Percentiles rank a stretch among this genome's conserved stretches.
Evolutionary conservation across 2,888 invertebrate species (phyloP).

Genomic region (Stenchaetothrips biformis): DNA sequence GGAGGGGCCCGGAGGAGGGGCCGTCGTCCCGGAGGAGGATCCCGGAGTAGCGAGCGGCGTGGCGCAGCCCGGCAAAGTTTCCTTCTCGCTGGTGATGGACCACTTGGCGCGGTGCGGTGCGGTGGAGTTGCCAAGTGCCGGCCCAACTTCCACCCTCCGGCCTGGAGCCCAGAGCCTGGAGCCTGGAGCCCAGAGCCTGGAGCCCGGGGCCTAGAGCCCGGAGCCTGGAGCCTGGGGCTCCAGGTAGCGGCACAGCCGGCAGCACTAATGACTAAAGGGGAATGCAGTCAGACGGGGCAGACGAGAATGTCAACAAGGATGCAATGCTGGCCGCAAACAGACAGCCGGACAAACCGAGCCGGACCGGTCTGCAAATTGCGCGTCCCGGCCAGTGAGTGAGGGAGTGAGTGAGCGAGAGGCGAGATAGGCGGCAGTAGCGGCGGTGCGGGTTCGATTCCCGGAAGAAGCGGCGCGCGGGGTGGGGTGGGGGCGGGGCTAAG

Average conservation of each 20-base stretch:
- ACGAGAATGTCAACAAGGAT: neutral
- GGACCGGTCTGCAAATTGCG: no score
- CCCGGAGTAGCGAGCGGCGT: neutral
- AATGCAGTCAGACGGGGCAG: neutral
- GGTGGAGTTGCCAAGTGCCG: neutral
- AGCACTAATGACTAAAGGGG: neutral
- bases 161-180: neutral
- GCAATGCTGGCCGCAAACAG: neutral
- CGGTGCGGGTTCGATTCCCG: no score
- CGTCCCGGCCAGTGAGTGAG: no score
- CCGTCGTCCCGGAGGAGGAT: neutral
- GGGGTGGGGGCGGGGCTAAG: neutral
- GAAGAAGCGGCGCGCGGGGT: neutral
- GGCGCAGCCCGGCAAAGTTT: neutral
- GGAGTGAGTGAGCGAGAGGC: no score
- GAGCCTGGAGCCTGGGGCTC: neutral
- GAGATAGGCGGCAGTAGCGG: no score
- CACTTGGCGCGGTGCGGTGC: constrained; percentile 4
- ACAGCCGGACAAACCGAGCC: no score
- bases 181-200: no score
- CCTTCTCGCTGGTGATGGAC: constrained; percentile 12
- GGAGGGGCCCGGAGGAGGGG: no score
- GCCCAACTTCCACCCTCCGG: neutral
- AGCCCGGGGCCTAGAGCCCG: no score
- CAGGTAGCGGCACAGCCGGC: neutral